Percentiles rank a stretch among this genome's conserved stretches.
phyloP scores from a whole-genome alignment of 2,888 invertebrate genomes.

The Agapetus fuscipes region DNA sequence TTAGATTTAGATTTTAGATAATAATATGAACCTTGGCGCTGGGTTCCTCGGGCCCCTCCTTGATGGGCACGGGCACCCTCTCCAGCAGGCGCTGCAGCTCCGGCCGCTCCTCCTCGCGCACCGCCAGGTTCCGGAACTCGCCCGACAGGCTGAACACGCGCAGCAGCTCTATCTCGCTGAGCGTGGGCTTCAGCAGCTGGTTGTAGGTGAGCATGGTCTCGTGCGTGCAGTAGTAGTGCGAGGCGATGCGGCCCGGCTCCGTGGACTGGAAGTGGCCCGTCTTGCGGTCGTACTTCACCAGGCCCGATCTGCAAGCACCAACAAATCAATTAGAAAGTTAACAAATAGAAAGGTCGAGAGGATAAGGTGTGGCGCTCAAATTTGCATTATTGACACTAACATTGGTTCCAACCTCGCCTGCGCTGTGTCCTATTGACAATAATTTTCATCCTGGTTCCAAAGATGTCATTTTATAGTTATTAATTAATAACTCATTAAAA shows the following conservation, averaged over 20 bases:
- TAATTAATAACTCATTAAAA: too few relatives aligned
- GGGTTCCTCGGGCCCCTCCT: constrained; percentile 96
- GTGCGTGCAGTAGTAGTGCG: constrained; percentile 96
- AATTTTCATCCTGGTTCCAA: too few relatives aligned
- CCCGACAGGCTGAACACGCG: constrained; percentile 96
- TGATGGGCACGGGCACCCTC: constrained; percentile 96
- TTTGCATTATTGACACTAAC: too few relatives aligned
- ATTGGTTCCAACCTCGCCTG: too few relatives aligned
- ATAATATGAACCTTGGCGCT: constrained; percentile 81
- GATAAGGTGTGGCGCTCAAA: too few relatives aligned
- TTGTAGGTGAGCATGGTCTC: constrained; percentile 97
- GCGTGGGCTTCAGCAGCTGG: constrained; percentile 88
- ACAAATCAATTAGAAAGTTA: too few relatives aligned
- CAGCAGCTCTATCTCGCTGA: constrained; percentile 96
- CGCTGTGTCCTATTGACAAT: too few relatives aligned
- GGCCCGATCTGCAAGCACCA: constrained; percentile 59
- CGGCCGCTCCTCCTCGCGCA: constrained; percentile 92
- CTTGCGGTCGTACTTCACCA: constrained; percentile 91
- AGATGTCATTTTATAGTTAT: too few relatives aligned
- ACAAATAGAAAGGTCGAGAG: too few relatives aligned
- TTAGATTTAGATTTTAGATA: too few relatives aligned
- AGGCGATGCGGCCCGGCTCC: constrained; percentile 93
- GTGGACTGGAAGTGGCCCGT: constrained; percentile 83
- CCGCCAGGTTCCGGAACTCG: constrained; percentile 89
- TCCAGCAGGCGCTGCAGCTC: constrained; percentile 80